Conservation (phyloP, 2,797 vertebrate genomes). For the Coilia nasus region DNA sequence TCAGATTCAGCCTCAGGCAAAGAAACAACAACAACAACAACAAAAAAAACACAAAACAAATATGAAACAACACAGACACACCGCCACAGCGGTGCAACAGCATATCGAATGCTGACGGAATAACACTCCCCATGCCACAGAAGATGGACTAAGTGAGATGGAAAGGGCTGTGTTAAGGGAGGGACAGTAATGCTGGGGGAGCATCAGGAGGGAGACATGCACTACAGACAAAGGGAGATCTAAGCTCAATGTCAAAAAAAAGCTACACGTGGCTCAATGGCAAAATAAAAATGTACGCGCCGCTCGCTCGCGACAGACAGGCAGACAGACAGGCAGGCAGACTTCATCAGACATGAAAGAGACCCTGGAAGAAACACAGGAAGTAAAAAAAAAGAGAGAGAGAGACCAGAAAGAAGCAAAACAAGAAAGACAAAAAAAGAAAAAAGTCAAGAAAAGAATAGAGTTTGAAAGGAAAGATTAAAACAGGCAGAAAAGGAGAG, state of each 20-base stretch:
- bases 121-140: background rate
- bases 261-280: too few relatives aligned
- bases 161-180: background rate
- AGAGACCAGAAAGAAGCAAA: too few relatives aligned
- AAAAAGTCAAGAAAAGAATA: background rate
- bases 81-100: background rate
- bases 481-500: conserved; percentile 32
- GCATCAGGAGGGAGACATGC: background rate
- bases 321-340: background rate
- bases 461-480: conserved; percentile 22
- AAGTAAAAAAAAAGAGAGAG: too few relatives aligned
- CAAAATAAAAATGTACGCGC: too few relatives aligned
- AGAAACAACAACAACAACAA: background rate
- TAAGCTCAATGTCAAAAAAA: background rate
- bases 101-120: background rate
- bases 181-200: background rate
- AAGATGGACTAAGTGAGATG: background rate
- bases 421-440: conserved; percentile 17
- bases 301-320: too few relatives aligned
- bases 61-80: background rate
- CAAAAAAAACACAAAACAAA: background rate
- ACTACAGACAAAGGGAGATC: background rate
- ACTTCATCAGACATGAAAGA: background rate
- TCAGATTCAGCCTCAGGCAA: background rate
- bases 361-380: background rate